These are phyloP conservation scores for Pandion haliaetus DNA, from an alignment of 2,113 vertebrate genomes.

Conservation along the genomic window DNA sequence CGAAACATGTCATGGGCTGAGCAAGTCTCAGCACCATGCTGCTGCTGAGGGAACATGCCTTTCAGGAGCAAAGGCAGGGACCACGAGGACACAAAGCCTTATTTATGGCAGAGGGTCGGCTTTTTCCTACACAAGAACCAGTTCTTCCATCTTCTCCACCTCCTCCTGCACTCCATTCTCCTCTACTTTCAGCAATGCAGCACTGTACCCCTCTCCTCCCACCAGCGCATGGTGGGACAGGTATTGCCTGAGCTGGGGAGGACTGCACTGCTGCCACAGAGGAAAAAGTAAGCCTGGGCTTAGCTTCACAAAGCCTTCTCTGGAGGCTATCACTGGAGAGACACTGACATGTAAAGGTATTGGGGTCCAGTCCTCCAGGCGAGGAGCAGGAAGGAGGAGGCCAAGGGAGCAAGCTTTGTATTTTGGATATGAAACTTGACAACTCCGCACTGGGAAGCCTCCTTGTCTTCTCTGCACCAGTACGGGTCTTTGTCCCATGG, in stretches of 20 bases:
- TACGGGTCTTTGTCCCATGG: not conserved
- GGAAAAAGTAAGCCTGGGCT: not conserved
- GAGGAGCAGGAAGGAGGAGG: not conserved
- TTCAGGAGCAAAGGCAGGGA: not conserved
- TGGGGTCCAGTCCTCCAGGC: not conserved
- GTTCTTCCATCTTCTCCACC: not conserved
- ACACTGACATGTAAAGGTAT: not conserved
- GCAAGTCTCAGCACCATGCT: not conserved
- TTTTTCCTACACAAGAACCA: not conserved
- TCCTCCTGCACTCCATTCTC: not conserved
- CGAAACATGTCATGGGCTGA: not conserved
- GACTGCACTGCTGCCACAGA: not conserved
- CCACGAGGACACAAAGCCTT: not conserved
- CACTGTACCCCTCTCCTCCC: not conserved
- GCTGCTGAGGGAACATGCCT: not conserved
- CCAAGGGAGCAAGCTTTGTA: not conserved
- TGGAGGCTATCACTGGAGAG: not conserved
- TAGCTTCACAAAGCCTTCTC: not conserved
- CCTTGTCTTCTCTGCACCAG: not conserved
- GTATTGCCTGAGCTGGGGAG: not conserved
- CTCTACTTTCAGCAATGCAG: not conserved
- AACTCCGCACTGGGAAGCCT: not conserved
- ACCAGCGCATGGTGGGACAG: fast-evolving
- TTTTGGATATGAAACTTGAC: not conserved
- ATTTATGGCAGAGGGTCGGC: not conserved